A percentile compares a stretch with the other conserved stretches of the same genome.
These are phyloP conservation scores for Sinotaia quadrata DNA, from an alignment of 2,888 invertebrate genomes.

Conservation along the genomic window DNA sequence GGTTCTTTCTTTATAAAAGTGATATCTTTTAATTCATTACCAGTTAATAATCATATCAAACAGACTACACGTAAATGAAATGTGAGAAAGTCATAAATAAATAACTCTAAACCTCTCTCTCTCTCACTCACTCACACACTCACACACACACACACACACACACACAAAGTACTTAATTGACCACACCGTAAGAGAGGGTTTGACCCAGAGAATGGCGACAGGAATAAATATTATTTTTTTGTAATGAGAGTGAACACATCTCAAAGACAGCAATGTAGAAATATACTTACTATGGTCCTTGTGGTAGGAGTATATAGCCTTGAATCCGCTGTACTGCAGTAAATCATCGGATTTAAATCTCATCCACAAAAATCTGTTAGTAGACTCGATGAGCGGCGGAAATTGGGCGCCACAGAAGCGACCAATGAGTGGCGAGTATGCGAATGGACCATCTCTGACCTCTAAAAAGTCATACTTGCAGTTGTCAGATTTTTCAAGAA, in stretches of 20 bases:
- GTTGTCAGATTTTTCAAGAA: conserved; percentile 79
- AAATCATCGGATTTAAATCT: conserved; percentile 86
- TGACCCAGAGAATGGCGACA: too few relatives aligned
- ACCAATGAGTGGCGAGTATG: conserved; percentile 70
- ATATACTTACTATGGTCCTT: conserved; percentile 49
- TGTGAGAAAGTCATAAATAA: background rate
- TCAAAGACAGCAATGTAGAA: background rate
- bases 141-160: too few relatives aligned
- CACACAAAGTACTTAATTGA: too few relatives aligned
- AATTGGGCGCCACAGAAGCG: conserved; percentile 82
- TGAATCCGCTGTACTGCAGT: conserved; percentile 85
- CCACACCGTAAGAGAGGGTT: too few relatives aligned
- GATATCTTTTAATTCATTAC: too few relatives aligned
- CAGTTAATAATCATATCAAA: too few relatives aligned
- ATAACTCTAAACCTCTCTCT: too few relatives aligned
- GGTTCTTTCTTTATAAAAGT: too few relatives aligned
- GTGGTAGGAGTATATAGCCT: conserved; percentile 78
- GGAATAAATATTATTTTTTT: too few relatives aligned
- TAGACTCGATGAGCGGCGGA: conserved; percentile 82
- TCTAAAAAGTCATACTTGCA: conserved; percentile 88
- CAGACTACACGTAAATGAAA: too few relatives aligned
- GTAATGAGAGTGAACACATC: too few relatives aligned
- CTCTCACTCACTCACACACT: too few relatives aligned
- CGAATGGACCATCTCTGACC: conserved; percentile 84
- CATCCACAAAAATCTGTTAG: conserved; percentile 84